Base-by-base conservation (phyloP, 2,888 invertebrate species). In the Papilio elwesi region DNA sequence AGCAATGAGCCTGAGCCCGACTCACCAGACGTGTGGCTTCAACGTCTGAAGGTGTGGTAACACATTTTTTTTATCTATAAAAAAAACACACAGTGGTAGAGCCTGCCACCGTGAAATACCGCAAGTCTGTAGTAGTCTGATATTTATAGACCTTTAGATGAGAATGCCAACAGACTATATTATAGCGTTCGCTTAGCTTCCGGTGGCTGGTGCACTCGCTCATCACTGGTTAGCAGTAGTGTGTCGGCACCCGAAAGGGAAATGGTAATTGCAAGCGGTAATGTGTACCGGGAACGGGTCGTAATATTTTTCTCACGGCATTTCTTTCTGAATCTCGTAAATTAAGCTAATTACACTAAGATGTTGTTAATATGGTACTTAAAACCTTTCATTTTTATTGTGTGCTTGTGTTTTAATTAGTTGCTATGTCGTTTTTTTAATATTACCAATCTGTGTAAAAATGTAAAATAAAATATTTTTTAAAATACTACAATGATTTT, bases 261-360 rank as follows among this genome's bases (percentile, higher is more conserved):
- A 71, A 71, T 52, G 47, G 52, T 71, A 71, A 71, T 71, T 59
- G 66, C 66, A 16, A 66, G 51, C 16, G 47, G 66, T 65, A 51
- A 66, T 59, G 51, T 59, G 48, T 66, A 16, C 55, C 49, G 52
- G n/a, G 66, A 51, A 43, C 67, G n/a, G 51, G 66, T 43, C 15
- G 38, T 66, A 4, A 51, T 11, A 59, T 8, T 62, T 67, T 66
- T 71, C 71, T 67, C 71, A 71, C 66, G 71, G 38, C 43, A 49
- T 57, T 48, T 71, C 52, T 67, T 68, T 57, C 6, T 36, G 13
- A 48, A 68, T 68, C 48, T 15, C 8, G 6, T 26, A 68, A 57
- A 68, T 65, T 70, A 53, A 48, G 49, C 26, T 38, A 53, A 48
- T 10, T 47, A n/a, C 36, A 57, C 8, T 49, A 26, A 49, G 48